These are phyloP conservation scores for Carettochelys insculpta DNA, from an alignment of 2,113 vertebrate genomes.

Conservation along the genomic window DNA sequence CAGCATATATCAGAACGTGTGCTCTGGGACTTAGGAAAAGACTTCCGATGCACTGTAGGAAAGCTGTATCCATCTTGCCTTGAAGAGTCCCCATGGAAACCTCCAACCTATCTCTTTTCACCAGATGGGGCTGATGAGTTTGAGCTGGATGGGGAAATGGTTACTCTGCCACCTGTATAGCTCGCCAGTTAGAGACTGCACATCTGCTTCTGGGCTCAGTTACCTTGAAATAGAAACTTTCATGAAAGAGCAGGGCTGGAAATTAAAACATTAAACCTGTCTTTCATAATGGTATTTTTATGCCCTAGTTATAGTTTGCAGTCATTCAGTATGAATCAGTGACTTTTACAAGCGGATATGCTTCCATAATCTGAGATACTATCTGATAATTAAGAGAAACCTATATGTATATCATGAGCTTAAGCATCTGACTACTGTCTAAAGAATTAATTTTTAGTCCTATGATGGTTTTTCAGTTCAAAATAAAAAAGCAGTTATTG, in stretches of 20 bases:
- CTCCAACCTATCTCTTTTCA: slow-evolving; percentile 95
- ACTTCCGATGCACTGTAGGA: slow-evolving; percentile 95
- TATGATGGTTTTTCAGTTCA: slow-evolving; percentile 70
- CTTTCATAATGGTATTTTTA: slow-evolving; percentile 78
- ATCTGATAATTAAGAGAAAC: slow-evolving; percentile 73
- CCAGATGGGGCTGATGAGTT: slow-evolving; percentile 92
- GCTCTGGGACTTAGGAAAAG: slow-evolving; percentile 94
- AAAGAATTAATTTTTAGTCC: slow-evolving; percentile 71
- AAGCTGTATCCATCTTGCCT: slow-evolving; percentile 98
- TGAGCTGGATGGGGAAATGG: slow-evolving; percentile 91
- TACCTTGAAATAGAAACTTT: slow-evolving; percentile 45
- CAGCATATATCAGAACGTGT: slow-evolving; percentile 95
- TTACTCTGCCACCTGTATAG: slow-evolving; percentile 90
- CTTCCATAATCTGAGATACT: slow-evolving; percentile 80
- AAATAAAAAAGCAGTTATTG: slow-evolving; percentile 71
- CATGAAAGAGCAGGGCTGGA: slow-evolving; percentile 63
- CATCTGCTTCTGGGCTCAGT: slow-evolving; percentile 35
- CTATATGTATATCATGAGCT: slow-evolving; percentile 75
- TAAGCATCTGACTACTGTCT: slow-evolving; percentile 76
- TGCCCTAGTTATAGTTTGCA: slow-evolving; percentile 77
- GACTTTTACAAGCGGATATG: slow-evolving; percentile 78
- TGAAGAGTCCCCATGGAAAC: slow-evolving; percentile 97
- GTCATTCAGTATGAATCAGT: slow-evolving; percentile 76
- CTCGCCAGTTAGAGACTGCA: slow-evolving; percentile 54
- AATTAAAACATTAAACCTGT: slow-evolving; percentile 62